Evolutionary conservation across 2,797 vertebrate genomes (phyloP), one percentile per base, ranked within the genome.

Genomic region (Austrolebias charrua): DNA sequence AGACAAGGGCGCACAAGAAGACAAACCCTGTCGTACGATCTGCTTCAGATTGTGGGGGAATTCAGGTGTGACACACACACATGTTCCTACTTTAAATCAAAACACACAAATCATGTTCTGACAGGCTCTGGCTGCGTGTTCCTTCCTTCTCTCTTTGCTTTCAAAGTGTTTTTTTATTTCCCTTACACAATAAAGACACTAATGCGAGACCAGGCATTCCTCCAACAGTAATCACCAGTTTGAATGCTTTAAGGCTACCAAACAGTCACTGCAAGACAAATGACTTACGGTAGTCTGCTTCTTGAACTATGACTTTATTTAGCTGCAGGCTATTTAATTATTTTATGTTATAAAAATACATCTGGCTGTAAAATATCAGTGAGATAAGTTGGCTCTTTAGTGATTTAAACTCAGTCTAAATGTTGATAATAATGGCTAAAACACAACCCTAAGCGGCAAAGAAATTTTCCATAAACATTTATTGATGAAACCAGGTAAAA

Each of bases 191-290:
- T 19, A 6, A 49, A 62, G 19, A 28, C 11, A 20, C n/a, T 55
- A 28, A 5, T 20, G 20, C 20, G 59, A n/a, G 49, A 16, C 2
- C n/a, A 33, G 48, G 28, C 31, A 0, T 24, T 61, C 44, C 19
- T 66, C 47, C 28, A 63, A 35, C 16, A 33, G 7, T 0, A 0
- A 35, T 57, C 28, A 45, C 5, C 53, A 48, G 3, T 1, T 33
- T 14, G 10, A 1, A 35, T 56, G 24, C n/a, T 47, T 60, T 40
- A 28, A 24, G 47, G 28, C 54, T 66, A 60, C 24, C 24, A n/a
- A 14, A 56, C 10, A 64, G 44, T 62, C 73, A 71, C 55, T 31
- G 20, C 15, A 24, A 19, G 11, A n/a, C 0, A 55, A 56, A 71
- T 48, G 40, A 35, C 24, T 0, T n/a, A n/a, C 2, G 3, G 24